phyloP scores from a whole-genome alignment of 2,888 invertebrate genomes.

The Venusia cambrica region DNA sequence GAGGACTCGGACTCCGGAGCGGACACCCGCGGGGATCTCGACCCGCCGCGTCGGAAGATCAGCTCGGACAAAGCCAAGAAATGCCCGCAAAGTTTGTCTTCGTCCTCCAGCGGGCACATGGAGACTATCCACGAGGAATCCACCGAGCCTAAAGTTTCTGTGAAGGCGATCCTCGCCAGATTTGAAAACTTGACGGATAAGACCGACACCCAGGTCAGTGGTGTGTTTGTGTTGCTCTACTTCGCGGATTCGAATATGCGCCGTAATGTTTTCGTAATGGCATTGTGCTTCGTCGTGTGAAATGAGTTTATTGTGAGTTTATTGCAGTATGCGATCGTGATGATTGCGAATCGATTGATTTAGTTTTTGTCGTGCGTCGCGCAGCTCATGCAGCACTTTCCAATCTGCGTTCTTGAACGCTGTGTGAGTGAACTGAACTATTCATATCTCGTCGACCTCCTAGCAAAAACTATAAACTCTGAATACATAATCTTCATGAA shows the following conservation, averaged over 20 bases:
- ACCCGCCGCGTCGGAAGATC: slow-evolving; percentile 49
- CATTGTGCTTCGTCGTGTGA: slow-evolving; percentile 35
- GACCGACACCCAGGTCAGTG: slow-evolving; percentile 55
- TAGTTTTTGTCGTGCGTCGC: slow-evolving; percentile 26
- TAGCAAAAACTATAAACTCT: slow-evolving; percentile 8
- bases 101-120: slow-evolving; percentile 85
- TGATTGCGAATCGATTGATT: slow-evolving; percentile 33
- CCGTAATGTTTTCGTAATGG: slow-evolving; percentile 27
- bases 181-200: slow-evolving; percentile 86
- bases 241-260: slow-evolving; percentile 22
- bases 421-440: slow-evolving; percentile 45
- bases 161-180: slow-evolving; percentile 89
- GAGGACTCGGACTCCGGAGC: slow-evolving; percentile 85
- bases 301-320: slow-evolving; percentile 35
- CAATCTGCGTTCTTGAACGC: slow-evolving; percentile 44
- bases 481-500: slow-evolving; percentile 1
- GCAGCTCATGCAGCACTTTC: slow-evolving; percentile 40
- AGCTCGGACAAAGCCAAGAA: slow-evolving; percentile 55
- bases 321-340: slow-evolving; percentile 39
- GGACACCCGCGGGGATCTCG: slow-evolving; percentile 79
- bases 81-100: slow-evolving; percentile 73
- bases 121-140: slow-evolving; percentile 91
- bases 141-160: slow-evolving; percentile 89
- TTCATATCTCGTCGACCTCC: slow-evolving; percentile 35
- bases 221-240: too few relatives aligned